Percentiles rank a stretch among this genome's conserved stretches.
phyloP scores from a whole-genome alignment of 2,888 invertebrate species.

The Bhutanitis thaidina region DNA sequence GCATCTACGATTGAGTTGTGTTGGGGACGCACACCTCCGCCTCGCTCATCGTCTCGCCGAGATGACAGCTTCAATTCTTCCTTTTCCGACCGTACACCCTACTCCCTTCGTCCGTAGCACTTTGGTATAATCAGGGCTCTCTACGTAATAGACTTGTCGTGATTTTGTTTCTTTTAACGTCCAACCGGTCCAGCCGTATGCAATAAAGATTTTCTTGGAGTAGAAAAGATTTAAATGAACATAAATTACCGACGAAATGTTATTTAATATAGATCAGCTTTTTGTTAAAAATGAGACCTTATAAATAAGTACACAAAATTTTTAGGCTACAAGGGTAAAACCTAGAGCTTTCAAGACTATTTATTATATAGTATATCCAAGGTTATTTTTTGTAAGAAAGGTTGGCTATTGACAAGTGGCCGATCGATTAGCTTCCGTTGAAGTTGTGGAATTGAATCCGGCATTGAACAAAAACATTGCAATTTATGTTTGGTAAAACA shows the following conservation, averaged over 20 bases:
- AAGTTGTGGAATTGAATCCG: too few species aligned
- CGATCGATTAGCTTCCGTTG: too few species aligned
- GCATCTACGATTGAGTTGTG: conserved; percentile 50
- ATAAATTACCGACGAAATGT: conserved; percentile 34
- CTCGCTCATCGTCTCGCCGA: conserved; percentile 34
- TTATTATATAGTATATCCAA: too few species aligned
- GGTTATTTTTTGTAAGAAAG: too few species aligned
- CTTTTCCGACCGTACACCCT: conserved; percentile 43
- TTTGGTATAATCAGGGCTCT: conserved; percentile 37
- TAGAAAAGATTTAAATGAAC: conserved; percentile 35
- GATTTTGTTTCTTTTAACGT: conserved; percentile 60
- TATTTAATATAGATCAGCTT: neutral
- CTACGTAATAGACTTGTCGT: conserved; percentile 63
- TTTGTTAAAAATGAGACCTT: too few species aligned
- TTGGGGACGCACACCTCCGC: conserved; percentile 31
- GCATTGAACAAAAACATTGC: too few species aligned
- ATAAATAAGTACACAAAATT: too few species aligned
- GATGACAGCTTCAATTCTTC: conserved; percentile 65
- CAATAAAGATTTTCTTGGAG: conserved; percentile 37
- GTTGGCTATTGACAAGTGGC: too few species aligned
- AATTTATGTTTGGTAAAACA: too few species aligned
- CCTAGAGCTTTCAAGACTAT: too few species aligned
- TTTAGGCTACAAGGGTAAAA: too few species aligned
- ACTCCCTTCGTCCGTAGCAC: conserved; percentile 32
- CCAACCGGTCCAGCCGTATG: conserved; percentile 48